Conservation (phyloP, 2,888 invertebrate genomes). For the Caenorhabditis uteleia region DNA sequence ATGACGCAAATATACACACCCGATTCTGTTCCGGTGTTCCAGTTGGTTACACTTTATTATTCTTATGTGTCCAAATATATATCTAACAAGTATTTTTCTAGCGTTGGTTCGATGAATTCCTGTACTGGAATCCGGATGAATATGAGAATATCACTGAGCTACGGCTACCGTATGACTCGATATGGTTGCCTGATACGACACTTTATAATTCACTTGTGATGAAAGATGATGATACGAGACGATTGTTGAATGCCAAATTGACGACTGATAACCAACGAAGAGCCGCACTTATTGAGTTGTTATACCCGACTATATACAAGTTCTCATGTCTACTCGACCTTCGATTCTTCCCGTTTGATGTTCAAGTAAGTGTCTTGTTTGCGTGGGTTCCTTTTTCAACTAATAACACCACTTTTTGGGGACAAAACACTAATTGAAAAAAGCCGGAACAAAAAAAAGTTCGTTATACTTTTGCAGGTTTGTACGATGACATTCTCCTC, state of each 20-base stretch:
- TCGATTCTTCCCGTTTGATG: slow-evolving; percentile 66
- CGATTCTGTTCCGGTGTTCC: too few relatives aligned
- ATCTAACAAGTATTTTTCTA: slow-evolving; percentile 38
- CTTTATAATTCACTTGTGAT: slow-evolving; percentile 65
- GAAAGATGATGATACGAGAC: slow-evolving; percentile 67
- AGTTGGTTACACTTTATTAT: background rate
- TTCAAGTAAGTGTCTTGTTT: slow-evolving; percentile 53
- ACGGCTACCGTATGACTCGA: slow-evolving; percentile 62
- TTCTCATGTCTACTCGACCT: slow-evolving; percentile 65
- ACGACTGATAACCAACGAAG: slow-evolving; percentile 56
- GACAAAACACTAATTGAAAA: too few relatives aligned
- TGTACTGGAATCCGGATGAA: slow-evolving; percentile 64
- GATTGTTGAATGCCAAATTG: slow-evolving; percentile 66
- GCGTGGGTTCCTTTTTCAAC: too few relatives aligned
- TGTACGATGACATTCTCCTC: slow-evolving; percentile 67
- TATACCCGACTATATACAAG: slow-evolving; percentile 69
- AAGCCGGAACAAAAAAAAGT: too few relatives aligned
- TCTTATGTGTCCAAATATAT: too few relatives aligned
- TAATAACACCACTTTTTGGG: too few relatives aligned
- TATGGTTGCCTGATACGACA: slow-evolving; percentile 69
- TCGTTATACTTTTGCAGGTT: slow-evolving; percentile 54
- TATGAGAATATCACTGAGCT: slow-evolving; percentile 65
- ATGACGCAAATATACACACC: too few relatives aligned
- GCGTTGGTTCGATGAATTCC: slow-evolving; percentile 68
- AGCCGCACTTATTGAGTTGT: slow-evolving; percentile 54